These are phyloP conservation scores for Empis stercorea DNA, from an alignment of 2,888 invertebrate genomes.

Conservation along the genomic window DNA sequence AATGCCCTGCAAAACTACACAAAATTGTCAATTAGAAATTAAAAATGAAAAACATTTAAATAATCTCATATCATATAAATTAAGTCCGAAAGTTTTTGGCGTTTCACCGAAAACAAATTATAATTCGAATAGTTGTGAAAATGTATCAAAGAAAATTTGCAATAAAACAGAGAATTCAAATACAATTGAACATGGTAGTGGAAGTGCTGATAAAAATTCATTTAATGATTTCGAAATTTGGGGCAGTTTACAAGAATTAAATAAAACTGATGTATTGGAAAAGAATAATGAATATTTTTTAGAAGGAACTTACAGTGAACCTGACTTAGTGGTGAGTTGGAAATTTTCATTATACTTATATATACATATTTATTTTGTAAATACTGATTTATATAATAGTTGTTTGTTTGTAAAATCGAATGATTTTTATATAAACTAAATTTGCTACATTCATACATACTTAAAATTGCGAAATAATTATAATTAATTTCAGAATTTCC, in stretches of 20 bases:
- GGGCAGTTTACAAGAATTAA: slow-evolving; percentile 54
- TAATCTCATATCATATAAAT: slow-evolving; percentile 37
- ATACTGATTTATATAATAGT: no score
- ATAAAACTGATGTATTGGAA: slow-evolving; percentile 14
- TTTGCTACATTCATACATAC: no score
- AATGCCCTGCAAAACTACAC: slow-evolving; percentile 5
- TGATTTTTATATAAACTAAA: not conserved
- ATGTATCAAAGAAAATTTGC: slow-evolving; percentile 23
- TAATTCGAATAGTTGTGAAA: slow-evolving; percentile 29
- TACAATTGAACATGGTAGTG: slow-evolving; percentile 17
- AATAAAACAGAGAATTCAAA: slow-evolving; percentile 14
- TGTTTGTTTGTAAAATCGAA: no score
- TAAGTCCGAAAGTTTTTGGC: slow-evolving; percentile 54
- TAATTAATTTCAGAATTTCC: no score
- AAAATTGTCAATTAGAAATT: slow-evolving; percentile 4
- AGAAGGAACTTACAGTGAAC: slow-evolving; percentile 50
- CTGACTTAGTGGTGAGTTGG: slow-evolving; percentile 43
- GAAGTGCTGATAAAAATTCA: not conserved
- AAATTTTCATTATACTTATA: not conserved
- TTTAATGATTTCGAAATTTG: slow-evolving; percentile 34
- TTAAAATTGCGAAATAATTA: no score
- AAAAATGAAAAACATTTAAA: slow-evolving; percentile 13
- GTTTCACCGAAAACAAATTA: slow-evolving; percentile 19
- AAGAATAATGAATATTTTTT: slow-evolving; percentile 14
- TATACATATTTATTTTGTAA: no score